phyloP scores from a whole-genome alignment of 1,140 invertebrate genomes.

The Orchesella cincta region DNA sequence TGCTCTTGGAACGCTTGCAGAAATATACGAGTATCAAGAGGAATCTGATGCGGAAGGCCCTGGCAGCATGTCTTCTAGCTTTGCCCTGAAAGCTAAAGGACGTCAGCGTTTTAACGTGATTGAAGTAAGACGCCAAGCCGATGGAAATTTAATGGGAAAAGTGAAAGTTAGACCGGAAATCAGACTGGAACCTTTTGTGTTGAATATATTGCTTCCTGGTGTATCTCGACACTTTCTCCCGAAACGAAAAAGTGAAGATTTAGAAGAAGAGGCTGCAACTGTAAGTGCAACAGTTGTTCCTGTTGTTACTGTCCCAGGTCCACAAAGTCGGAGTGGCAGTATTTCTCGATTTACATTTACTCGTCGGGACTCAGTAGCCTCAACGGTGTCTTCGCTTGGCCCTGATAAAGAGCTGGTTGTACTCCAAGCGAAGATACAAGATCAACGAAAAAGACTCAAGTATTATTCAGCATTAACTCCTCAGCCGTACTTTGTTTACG shows the following conservation, averaged over 20 bases:
- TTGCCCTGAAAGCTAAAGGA: slow-evolving; percentile 66
- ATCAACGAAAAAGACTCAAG: not conserved
- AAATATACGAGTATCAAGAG: slow-evolving; percentile 67
- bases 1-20: slow-evolving; percentile 69
- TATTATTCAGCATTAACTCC: slow-evolving; percentile 53
- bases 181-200: slow-evolving; percentile 59
- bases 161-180: slow-evolving; percentile 70
- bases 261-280: not conserved
- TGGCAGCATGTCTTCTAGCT: slow-evolving; percentile 47
- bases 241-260: not conserved
- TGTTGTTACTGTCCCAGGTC: not conserved
- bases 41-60: slow-evolving; percentile 51
- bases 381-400: not conserved
- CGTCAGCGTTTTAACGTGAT: slow-evolving; percentile 68
- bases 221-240: slow-evolving; percentile 52
- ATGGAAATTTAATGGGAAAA: slow-evolving; percentile 61
- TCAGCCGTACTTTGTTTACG: slow-evolving; percentile 67
- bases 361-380: not conserved
- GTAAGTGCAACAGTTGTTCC: not conserved
- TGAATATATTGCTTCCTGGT: slow-evolving; percentile 57
- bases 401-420: not conserved
- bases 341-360: not conserved
- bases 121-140: slow-evolving; percentile 57
- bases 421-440: not conserved
- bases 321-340: not conserved